Evolutionary conservation across 2,888 invertebrate species (phyloP).

Genomic region (Nymphalis urticae): DNA sequence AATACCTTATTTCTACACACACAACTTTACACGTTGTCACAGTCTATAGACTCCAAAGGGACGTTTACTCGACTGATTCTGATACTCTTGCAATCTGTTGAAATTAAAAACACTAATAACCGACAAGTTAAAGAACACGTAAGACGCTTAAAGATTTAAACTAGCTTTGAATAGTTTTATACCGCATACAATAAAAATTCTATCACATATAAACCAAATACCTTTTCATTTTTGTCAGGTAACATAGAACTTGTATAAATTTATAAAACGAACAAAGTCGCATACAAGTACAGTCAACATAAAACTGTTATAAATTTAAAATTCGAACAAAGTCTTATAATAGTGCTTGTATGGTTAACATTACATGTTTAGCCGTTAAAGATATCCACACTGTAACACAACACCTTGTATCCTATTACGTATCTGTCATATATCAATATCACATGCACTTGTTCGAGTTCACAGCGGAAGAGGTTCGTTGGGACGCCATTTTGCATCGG

Average conservation of each 20-base stretch:
- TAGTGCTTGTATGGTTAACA: background rate
- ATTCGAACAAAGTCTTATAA: background rate
- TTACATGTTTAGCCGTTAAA: constrained; percentile 5
- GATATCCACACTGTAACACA: constrained; percentile 21
- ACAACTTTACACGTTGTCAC: constrained; percentile 12
- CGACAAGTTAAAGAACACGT: too few relatives aligned
- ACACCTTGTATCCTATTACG: constrained; percentile 29
- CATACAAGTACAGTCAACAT: background rate
- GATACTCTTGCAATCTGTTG: constrained; percentile 1
- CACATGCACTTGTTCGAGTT: constrained; percentile 61
- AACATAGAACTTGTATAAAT: too few relatives aligned
- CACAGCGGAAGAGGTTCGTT: constrained; percentile 64
- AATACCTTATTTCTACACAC: constrained; percentile 10
- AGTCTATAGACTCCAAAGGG: constrained; percentile 20
- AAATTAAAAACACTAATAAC: background rate
- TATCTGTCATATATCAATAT: constrained; percentile 36
- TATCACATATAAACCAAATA: too few relatives aligned
- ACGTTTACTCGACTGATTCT: constrained; percentile 6
- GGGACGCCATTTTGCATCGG: constrained; percentile 62
- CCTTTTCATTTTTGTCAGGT: too few relatives aligned
- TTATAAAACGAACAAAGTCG: background rate
- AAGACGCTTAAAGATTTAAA: too few relatives aligned
- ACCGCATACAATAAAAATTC: too few relatives aligned
- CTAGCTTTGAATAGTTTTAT: too few relatives aligned
- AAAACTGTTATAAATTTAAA: background rate